These are phyloP conservation scores for Phorcus lineatus DNA, from an alignment of 2,888 invertebrate species.

Conservation along the genomic window DNA sequence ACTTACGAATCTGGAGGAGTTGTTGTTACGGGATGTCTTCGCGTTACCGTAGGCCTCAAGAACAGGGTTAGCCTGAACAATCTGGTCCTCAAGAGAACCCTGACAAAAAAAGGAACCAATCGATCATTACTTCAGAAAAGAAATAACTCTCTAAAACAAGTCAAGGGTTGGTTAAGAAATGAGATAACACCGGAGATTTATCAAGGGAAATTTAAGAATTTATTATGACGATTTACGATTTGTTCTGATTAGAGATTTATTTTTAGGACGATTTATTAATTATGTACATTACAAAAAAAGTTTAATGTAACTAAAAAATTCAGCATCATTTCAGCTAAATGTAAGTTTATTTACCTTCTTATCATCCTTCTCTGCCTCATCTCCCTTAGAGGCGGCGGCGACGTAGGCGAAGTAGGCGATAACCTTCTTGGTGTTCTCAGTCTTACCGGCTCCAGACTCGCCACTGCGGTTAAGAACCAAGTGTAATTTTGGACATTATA, in stretches of 20 bases:
- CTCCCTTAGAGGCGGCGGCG: slow-evolving; percentile 83
- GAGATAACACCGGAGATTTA: too few species aligned
- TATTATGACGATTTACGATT: too few species aligned
- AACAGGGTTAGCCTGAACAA: slow-evolving; percentile 3
- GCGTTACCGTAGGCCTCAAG: slow-evolving; percentile 24
- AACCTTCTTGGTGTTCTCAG: slow-evolving; percentile 99
- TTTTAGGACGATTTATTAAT: too few species aligned
- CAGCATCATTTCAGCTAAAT: too few species aligned
- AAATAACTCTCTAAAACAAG: too few species aligned
- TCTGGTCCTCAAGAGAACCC: slow-evolving; percentile 87
- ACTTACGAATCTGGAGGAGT: slow-evolving; percentile 99
- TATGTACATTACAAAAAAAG: too few species aligned
- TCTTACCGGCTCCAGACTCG: slow-evolving; percentile 99
- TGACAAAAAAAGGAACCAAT: too few species aligned
- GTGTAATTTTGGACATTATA: background rate
- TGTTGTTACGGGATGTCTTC: slow-evolving; percentile 87
- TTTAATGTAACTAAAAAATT: too few species aligned
- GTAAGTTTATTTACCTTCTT: slow-evolving; percentile 87
- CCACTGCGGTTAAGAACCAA: slow-evolving; percentile 79
- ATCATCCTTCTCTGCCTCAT: slow-evolving; percentile 50
- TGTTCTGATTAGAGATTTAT: too few species aligned
- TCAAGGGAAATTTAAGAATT: too few species aligned
- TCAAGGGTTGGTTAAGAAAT: background rate
- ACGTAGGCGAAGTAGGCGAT: slow-evolving; percentile 92
- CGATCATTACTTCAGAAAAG: too few species aligned